Percentiles rank a stretch among this genome's conserved stretches.
Conservation (phyloP, 1,140 invertebrate species). For the Anoplophora glabripennis region DNA sequence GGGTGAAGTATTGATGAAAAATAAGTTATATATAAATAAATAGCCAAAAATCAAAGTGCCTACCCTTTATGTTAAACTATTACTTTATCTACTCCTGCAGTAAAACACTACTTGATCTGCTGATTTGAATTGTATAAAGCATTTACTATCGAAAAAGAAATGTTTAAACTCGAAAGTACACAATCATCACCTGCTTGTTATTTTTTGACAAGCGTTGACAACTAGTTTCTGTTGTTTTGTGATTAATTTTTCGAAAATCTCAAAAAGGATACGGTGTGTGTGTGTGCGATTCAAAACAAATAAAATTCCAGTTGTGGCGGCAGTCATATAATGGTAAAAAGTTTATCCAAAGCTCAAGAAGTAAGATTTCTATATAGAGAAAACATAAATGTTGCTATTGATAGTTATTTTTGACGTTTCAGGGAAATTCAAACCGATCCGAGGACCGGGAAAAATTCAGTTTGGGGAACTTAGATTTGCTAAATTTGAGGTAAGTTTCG, state of each 20-base stretch:
- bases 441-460: slow-evolving; percentile 25
- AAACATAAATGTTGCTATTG: neutral
- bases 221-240: slow-evolving; percentile 13
- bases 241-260: slow-evolving; percentile 4
- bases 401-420: slow-evolving; percentile 10
- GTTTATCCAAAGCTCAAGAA: slow-evolving; percentile 22
- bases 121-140: no score
- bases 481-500: slow-evolving; percentile 34
- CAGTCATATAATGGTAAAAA: slow-evolving; percentile 33
- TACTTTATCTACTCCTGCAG: no score
- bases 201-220: slow-evolving; percentile 16
- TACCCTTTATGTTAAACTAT: no score
- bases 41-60: no score
- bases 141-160: no score
- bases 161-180: no score
- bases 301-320: slow-evolving; percentile 3
- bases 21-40: no score
- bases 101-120: no score
- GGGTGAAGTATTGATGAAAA: no score
- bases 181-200: no score
- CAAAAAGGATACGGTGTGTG: slow-evolving; percentile 11
- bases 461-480: slow-evolving; percentile 32
- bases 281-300: neutral
- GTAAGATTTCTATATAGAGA: no score
- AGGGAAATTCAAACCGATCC: slow-evolving; percentile 10